A percentile compares a stretch with the other conserved stretches of the same genome.
phyloP scores from a whole-genome alignment of 2,113 vertebrate species.

The Clarias batrachus region DNA sequence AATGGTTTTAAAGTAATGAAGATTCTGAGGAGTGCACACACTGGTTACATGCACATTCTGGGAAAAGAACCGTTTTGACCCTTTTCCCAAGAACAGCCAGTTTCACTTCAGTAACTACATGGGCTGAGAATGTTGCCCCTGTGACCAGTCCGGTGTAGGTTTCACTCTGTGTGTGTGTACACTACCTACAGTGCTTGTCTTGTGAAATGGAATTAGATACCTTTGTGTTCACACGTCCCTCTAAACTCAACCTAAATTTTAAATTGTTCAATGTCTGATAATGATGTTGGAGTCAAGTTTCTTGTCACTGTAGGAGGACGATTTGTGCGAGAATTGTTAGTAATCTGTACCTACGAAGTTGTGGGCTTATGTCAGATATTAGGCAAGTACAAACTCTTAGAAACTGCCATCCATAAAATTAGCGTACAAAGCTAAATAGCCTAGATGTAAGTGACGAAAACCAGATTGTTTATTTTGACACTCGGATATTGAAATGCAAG shows the following conservation, averaged over 20 bases:
- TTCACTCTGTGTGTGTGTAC: not conserved
- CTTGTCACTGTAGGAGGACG: not conserved
- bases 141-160: not conserved
- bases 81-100: not conserved
- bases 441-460: not conserved
- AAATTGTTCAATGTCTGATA: not conserved
- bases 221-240: not conserved
- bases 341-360: not conserved
- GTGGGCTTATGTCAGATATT: not conserved
- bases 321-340: not conserved
- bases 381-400: not conserved
- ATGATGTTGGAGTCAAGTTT: not conserved
- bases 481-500: not conserved
- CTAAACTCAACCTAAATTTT: not conserved
- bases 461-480: not conserved
- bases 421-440: not conserved
- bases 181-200: not conserved
- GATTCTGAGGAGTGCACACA: constrained; percentile 29
- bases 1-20: constrained; percentile 36
- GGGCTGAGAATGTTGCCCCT: not conserved
- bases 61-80: constrained; percentile 1
- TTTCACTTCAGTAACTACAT: not conserved
- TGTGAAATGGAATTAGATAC: not conserved
- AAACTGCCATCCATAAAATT: not conserved
- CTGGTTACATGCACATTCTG: constrained; percentile 7